phyloP scores from a whole-genome alignment of 2,888 invertebrate species.

The Meteorus colon region DNA sequence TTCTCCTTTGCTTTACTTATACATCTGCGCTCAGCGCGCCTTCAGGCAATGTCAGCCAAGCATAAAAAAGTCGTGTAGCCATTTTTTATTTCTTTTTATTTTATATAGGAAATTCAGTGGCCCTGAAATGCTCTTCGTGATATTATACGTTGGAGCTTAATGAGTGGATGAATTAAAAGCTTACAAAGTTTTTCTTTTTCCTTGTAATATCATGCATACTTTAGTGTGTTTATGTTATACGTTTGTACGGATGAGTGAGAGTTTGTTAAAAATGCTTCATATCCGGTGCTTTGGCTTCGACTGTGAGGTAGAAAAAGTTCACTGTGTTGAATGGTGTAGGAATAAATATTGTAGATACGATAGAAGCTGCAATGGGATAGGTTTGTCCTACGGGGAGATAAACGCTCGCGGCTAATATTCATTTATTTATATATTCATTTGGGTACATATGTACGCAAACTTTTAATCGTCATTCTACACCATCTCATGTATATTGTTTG shows the following conservation, averaged over 20 bases:
- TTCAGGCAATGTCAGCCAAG: neutral
- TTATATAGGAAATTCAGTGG: slow-evolving; percentile 2
- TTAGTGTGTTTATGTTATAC: neutral
- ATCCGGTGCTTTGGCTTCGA: neutral
- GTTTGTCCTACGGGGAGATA: neutral
- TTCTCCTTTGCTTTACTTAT: neutral
- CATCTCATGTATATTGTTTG: neutral
- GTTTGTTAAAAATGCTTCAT: neutral
- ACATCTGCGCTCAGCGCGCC: neutral
- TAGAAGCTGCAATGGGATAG: neutral
- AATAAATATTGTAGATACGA: neutral
- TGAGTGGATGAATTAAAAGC: slow-evolving; percentile 4
- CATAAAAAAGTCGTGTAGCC: slow-evolving; percentile 7
- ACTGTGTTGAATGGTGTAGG: neutral
- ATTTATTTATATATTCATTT: neutral
- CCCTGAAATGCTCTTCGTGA: slow-evolving; percentile 19
- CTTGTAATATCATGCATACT: neutral
- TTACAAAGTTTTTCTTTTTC: neutral
- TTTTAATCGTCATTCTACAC: neutral
- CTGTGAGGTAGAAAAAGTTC: neutral
- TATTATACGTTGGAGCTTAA: slow-evolving; percentile 1
- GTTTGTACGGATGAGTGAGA: neutral
- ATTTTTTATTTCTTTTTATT: neutral
- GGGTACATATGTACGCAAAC: neutral
- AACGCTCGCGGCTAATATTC: neutral